Percentiles rank a stretch among this genome's conserved stretches.
Conservation (phyloP, 1,140 invertebrate species). For the Drosophila guanche region DNA sequence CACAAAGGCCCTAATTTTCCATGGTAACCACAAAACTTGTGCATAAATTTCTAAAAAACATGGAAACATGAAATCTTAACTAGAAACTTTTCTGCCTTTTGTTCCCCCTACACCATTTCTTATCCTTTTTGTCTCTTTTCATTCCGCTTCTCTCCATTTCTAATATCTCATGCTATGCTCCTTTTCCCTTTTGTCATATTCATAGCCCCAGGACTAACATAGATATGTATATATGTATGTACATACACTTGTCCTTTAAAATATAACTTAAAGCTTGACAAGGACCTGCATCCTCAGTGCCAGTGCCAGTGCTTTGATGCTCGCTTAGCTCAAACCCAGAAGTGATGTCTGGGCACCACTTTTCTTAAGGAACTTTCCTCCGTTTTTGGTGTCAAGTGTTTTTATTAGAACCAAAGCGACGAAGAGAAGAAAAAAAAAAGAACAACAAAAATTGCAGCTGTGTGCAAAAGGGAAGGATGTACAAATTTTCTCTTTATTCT, state of each 20-base stretch:
- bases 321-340: too few relatives aligned
- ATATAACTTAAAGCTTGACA: slow-evolving; percentile 7
- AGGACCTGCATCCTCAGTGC: not conserved
- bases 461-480: not conserved
- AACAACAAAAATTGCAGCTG: slow-evolving; percentile 21
- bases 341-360: slow-evolving; percentile 6
- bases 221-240: too few relatives aligned
- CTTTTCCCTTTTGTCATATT: slow-evolving; percentile 4
- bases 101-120: too few relatives aligned
- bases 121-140: too few relatives aligned
- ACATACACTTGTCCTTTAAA: not conserved
- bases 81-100: too few relatives aligned
- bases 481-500: slow-evolving; percentile 21
- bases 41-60: too few relatives aligned
- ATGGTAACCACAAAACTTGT: too few relatives aligned
- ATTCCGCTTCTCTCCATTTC: too few relatives aligned
- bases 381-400: slow-evolving; percentile 69
- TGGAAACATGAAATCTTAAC: too few relatives aligned
- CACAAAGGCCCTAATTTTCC: too few relatives aligned
- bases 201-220: slow-evolving; percentile 1
- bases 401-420: slow-evolving; percentile 54
- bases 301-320: not conserved
- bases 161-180: not conserved
- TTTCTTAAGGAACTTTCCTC: slow-evolving; percentile 61
- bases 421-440: slow-evolving; percentile 9